Base-by-base conservation (phyloP, 2,113 vertebrate species). In the Electrona antarctica region DNA sequence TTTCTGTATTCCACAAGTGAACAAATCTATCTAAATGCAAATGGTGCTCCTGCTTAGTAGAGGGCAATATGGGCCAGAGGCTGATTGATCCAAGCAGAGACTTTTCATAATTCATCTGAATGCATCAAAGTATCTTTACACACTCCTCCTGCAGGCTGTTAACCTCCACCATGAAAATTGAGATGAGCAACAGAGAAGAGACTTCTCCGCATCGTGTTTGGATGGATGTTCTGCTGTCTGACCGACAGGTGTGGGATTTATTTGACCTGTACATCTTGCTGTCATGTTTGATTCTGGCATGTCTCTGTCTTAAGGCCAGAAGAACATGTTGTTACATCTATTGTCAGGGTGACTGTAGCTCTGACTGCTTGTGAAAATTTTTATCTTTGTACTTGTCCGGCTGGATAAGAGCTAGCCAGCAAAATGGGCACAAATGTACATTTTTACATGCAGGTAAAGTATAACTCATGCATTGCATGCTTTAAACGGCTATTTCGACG, bases 11-110 rank as follows among this genome's bases (percentile, higher is more conserved):
- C 71, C 45, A 73, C 67, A 68, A 82, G 67, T 81, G 59, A 76
- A 72, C 80, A 79, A 77, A 84, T 84, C 79, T 71, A 84, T 90
- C 78, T 85, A 80, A 77, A 87, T 88, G 83, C 78, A 86, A 90
- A 89, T 83, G 50, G 57, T 80, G 48, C 73, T 77, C 66, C 77
- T 75, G 76, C 52, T 66, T 74, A 12, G 50, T 64, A 70, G 68
- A 74, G 77, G 76, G 60, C 71, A 69, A 51, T 60, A 61, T 73
- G 52, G 47, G 48, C 52, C 46, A 28, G 45, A 28, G 64, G 69
- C 81, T 66, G 67, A 83, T 58, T 72, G 67, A 82, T 84, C 76
- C 67, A 57, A 51, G 48, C 5, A 56, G 21, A 13, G 55, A 1
- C 29, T 78, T 61, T 57, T 71, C 47, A 71, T 65, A 67, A 82